phyloP scores from a whole-genome alignment of 2,797 vertebrate genomes.

The Emydoidea blandingii region DNA sequence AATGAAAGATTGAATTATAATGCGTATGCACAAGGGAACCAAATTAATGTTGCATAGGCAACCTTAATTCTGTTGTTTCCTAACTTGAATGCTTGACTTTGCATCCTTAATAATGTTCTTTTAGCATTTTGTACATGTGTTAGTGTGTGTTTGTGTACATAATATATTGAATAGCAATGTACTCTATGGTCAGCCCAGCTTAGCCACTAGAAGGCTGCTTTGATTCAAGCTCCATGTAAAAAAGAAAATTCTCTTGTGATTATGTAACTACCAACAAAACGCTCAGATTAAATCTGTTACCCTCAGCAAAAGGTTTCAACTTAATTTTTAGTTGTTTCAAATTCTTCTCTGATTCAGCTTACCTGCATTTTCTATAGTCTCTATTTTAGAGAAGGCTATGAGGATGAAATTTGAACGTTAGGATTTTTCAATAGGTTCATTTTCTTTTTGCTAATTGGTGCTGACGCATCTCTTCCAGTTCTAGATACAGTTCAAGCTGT shows the following conservation, averaged over 20 bases:
- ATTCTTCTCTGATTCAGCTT: conserved; percentile 44
- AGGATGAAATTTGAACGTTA: conserved; percentile 45
- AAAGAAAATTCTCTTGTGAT: accelerated
- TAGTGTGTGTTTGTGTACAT: not conserved
- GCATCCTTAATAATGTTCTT: not conserved
- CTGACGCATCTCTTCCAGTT: conserved; percentile 58
- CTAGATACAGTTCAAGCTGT: conserved; percentile 52
- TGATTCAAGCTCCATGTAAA: not conserved
- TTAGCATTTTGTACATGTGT: not conserved
- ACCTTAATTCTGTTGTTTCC: not conserved
- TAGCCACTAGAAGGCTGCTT: not conserved
- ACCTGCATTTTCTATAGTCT: conserved; percentile 15
- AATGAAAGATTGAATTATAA: not conserved
- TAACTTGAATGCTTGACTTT: not conserved
- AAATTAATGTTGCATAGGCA: not conserved
- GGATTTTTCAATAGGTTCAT: conserved; percentile 52
- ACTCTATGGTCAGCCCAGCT: not conserved
- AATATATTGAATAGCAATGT: not conserved
- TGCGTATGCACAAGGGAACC: not conserved
- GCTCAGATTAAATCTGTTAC: not conserved
- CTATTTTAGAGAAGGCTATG: conserved; percentile 33
- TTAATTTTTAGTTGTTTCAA: conserved; percentile 20
- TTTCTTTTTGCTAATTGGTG: conserved; percentile 60
- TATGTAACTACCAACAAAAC: not conserved
- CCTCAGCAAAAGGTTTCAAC: conserved; percentile 10